phyloP scores from a whole-genome alignment of 2,888 invertebrate genomes.

The Nephrocerus scutellatus region DNA sequence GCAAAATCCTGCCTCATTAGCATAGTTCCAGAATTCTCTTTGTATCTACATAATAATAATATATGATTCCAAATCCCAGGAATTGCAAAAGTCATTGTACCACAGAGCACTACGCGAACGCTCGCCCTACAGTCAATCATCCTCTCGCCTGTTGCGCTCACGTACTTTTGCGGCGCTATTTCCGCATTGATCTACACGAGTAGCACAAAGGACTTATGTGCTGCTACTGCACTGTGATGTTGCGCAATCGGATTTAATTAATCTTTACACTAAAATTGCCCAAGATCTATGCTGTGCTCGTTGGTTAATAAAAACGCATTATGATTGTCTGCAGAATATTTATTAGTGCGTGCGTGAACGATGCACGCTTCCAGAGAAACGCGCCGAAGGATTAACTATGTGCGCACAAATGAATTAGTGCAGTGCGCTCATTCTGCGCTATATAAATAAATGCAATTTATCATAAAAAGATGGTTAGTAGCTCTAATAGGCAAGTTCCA shows the following conservation, averaged over 20 bases:
- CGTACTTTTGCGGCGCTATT: slow-evolving; percentile 3
- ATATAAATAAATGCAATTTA: slow-evolving; percentile 2
- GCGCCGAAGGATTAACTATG: neutral
- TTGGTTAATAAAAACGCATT: slow-evolving; percentile 3
- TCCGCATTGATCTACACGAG: slow-evolving; percentile 15
- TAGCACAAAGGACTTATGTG: slow-evolving; percentile 23
- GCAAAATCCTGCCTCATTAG: slow-evolving; percentile 21
- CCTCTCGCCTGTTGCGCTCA: no score
- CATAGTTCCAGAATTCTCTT: slow-evolving; percentile 18
- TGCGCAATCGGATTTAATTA: slow-evolving; percentile 19
- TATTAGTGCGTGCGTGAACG: no score
- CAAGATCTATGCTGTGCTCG: slow-evolving; percentile 9
- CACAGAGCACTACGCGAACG: slow-evolving; percentile 5
- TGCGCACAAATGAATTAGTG: slow-evolving; percentile 1
- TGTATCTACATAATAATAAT: slow-evolving; percentile 16
- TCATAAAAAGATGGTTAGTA: no score
- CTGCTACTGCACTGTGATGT: slow-evolving; percentile 7
- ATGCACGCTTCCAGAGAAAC: slow-evolving; percentile 4
- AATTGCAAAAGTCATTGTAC: slow-evolving; percentile 18
- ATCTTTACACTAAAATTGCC: slow-evolving; percentile 12
- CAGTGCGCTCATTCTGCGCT: neutral
- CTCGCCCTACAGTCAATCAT: neutral
- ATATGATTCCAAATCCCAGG: no score
- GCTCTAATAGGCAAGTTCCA: no score
- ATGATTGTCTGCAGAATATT: no score